Percentiles rank a stretch among this genome's conserved stretches.
phyloP scores from a whole-genome alignment of 2,888 invertebrate genomes.

The Lamellibrachia satsuma region DNA sequence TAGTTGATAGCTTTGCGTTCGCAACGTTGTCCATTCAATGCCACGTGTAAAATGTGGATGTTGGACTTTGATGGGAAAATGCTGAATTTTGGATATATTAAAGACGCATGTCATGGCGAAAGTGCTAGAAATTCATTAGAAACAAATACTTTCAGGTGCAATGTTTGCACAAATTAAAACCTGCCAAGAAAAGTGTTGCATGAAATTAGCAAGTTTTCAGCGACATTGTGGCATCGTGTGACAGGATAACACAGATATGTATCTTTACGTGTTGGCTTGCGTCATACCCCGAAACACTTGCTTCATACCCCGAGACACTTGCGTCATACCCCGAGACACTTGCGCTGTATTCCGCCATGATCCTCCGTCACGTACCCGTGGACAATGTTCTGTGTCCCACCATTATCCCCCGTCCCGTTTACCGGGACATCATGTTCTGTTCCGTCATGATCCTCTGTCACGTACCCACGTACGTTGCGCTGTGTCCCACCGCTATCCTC shows the following conservation, averaged over 20 bases:
- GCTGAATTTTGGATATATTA: background rate
- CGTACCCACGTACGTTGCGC: background rate
- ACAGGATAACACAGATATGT: background rate
- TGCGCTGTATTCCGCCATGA: background rate
- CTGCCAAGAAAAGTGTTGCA: too few species aligned
- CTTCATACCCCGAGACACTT: background rate
- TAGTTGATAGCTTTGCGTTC: background rate
- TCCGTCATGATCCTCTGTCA: background rate
- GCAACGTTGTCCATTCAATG: background rate
- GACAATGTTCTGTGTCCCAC: background rate
- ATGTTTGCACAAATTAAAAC: background rate
- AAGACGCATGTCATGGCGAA: background rate
- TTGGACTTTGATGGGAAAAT: background rate
- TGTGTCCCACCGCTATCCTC: background rate
- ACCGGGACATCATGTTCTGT: background rate
- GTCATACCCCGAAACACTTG: background rate
- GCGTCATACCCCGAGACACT: background rate
- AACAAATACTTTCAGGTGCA: background rate
- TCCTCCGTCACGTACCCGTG: background rate
- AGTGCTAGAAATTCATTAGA: background rate
- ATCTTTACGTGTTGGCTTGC: background rate
- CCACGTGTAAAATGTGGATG: background rate
- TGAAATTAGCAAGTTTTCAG: background rate
- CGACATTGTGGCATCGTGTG: background rate
- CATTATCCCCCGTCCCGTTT: too few species aligned